A percentile compares a stretch with the other conserved stretches of the same genome.
Evolutionary conservation across 2,113 vertebrate genomes (phyloP).

Genomic region (Jacana jacana): DNA sequence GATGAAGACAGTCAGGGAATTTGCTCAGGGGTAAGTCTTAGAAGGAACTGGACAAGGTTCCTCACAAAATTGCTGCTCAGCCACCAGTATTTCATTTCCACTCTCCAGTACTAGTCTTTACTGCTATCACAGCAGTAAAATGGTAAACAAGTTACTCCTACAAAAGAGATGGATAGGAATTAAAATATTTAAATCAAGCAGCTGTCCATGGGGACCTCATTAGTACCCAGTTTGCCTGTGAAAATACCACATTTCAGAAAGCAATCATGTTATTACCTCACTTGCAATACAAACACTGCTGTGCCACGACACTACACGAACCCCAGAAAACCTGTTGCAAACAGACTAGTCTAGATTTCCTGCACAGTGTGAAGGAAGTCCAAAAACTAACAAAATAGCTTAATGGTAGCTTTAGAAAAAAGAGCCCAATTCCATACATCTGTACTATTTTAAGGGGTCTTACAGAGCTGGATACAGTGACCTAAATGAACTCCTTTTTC

Average conservation of each 20-base stretch:
- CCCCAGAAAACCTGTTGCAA: slow-evolving; percentile 2
- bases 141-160: background rate
- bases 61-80: background rate
- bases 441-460: background rate
- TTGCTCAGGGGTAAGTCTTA: background rate
- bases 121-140: background rate
- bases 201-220: slow-evolving; percentile 8
- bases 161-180: slow-evolving; percentile 21
- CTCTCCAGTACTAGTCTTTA: background rate
- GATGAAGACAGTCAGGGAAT: background rate
- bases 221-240: slow-evolving; percentile 33
- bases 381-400: background rate
- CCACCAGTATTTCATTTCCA: background rate
- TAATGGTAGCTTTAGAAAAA: background rate
- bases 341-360: background rate
- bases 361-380: background rate
- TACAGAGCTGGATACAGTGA: background rate
- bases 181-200: slow-evolving; percentile 48
- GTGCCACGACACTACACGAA: background rate
- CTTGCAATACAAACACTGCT: slow-evolving; percentile 2
- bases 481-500: background rate
- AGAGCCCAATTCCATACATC: background rate
- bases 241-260: slow-evolving; percentile 32
- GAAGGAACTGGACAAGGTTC: background rate
- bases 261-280: background rate